These are phyloP conservation scores for Halcyon badia DNA, from an alignment of 2,797 vertebrate species.

Conservation along the genomic window DNA sequence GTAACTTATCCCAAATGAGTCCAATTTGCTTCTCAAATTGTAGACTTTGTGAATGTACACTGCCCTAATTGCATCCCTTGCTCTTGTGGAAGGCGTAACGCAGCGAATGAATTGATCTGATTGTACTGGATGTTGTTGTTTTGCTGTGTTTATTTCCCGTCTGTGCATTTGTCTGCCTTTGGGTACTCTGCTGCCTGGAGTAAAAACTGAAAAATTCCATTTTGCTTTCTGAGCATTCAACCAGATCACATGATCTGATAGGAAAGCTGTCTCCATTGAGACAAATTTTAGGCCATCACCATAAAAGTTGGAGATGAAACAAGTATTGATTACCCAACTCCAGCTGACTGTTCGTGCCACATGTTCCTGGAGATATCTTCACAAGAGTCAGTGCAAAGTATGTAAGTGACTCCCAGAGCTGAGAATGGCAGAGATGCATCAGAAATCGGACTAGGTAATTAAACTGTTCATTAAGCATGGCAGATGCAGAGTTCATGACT, in stretches of 20 bases:
- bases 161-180: constrained; percentile 11
- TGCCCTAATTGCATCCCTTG: constrained; percentile 3
- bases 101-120: not conserved
- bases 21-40: not conserved
- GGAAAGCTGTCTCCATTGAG: constrained; percentile 14
- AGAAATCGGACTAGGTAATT: constrained; percentile 47
- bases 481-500: constrained; percentile 49
- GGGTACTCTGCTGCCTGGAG: not conserved
- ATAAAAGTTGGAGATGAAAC: constrained; percentile 43
- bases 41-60: not conserved
- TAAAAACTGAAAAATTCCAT: constrained; percentile 38
- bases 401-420: constrained; percentile 14
- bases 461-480: constrained; percentile 60
- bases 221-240: constrained; percentile 1
- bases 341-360: constrained; percentile 60
- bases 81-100: not conserved
- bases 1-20: not conserved
- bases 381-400: constrained; percentile 13
- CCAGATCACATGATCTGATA: not conserved
- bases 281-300: not conserved
- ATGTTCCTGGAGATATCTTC: constrained; percentile 47
- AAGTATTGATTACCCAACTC: constrained; percentile 66
- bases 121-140: constrained; percentile 12
- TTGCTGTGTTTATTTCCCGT: not conserved
- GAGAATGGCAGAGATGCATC: constrained; percentile 24